Base-by-base conservation (phyloP, 2,888 invertebrate genomes). In the Andrena bucephala region DNA sequence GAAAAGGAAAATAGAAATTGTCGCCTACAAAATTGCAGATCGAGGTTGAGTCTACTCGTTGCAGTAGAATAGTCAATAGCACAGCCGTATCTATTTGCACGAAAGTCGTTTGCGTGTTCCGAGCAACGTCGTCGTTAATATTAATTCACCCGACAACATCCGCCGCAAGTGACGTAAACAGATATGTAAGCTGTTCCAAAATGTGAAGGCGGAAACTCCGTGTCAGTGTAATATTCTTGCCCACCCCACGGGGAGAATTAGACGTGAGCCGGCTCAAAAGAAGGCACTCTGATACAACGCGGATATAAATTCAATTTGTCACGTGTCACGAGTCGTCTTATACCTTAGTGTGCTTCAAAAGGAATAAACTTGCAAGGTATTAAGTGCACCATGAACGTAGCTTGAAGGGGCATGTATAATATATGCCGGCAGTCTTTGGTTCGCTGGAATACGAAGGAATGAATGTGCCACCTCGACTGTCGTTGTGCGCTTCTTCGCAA, bases 281-380 rank as follows among this genome's bases (percentile, higher is more conserved):
- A 57, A 65, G 33, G 5, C 48, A 10, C 36, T 42, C 5, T 13
- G 29, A 36, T 59, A 31, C 54, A 59, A 36, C 20, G 10, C 29
- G 27, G 8, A 33, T 36, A 0, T 16, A 74, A 74, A 74, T 74
- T 67, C 42, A 74, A 74, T 59, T 74, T 74, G 24, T 74, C 74
- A 67, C 42, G 24, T 59, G 36, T 57, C 66, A 66, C 59, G 31
- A 59, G 29, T 59, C 36, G 42, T 29, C 54, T 66, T 31, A 42
- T 27, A 10, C 24, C 65, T 54, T 48, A 67, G 4, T 31, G 10
- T 57, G 36, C 16, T 57, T 27, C n/a, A 20, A n/a, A 6, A 33
- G 52, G 16, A 36, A 54, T 63, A 36, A 10, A 10, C 27, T 27
- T 54, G 63, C 63, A 52, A 59, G 10, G 27, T 36, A 42, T 70